Base-by-base conservation (phyloP, 2,888 invertebrate species). In the Metellina segmentata region DNA sequence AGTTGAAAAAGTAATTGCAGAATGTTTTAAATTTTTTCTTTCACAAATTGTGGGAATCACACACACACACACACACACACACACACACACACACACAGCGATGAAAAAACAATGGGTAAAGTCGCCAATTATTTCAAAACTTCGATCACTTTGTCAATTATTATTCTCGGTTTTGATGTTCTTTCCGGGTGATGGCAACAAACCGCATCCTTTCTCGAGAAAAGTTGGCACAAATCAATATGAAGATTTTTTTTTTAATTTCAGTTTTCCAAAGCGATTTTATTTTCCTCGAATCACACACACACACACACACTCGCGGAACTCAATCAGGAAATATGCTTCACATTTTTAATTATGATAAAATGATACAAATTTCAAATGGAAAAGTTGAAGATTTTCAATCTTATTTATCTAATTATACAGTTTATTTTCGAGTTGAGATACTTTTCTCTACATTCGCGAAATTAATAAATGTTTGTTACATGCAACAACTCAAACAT, bases 11-110 rank as follows among this genome's bases (percentile, higher is more conserved):
- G 51, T 77, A 79, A 79, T 79, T 79, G 61, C n/a, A 7, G 7
- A 20, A 79, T 19, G 53, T 79, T 79, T 79, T 16, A 53, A 79
- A 79, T 79, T 79, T 34, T 79, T 61, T 79, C 9, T 20, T 53
- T 79, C 9, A 13, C 8, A 61, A 61, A 11, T 61, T 5, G 61
- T 16, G 61, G 16, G 61, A 61, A 61, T 61, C 61, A n/a, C n/a
- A n/a, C n/a, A n/a, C n/a, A n/a, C n/a, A n/a, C n/a, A n/a, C n/a
- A n/a, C n/a, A n/a, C n/a, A n/a, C n/a, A n/a, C n/a, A n/a, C n/a
- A n/a, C n/a, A n/a, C n/a, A n/a, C n/a, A n/a, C n/a, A n/a, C 61
- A 13, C 11, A 61, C 11, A 13, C 9, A 4, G 19, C 20, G 6
- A 53, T 79, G 61, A 11, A 34, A 61, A 79, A 13, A 79, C 79